Evolutionary conservation across 1,140 invertebrate genomes (phyloP).

Genomic region (Aphelinus certus): DNA sequence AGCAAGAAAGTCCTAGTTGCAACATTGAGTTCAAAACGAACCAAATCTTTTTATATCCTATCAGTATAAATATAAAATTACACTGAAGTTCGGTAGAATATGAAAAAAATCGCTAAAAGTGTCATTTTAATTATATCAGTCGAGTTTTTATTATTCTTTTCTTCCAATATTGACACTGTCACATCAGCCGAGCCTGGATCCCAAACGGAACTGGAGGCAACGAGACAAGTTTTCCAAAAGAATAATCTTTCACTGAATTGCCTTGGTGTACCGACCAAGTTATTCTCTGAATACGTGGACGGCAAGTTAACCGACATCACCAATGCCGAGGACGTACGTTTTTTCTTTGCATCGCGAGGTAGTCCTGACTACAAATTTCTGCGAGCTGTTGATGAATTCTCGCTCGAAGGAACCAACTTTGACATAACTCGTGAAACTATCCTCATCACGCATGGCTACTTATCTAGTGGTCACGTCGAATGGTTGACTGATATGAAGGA

Average conservation of each 20-base stretch:
- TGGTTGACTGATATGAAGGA: conserved; percentile 67
- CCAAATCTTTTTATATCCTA: too few relatives aligned
- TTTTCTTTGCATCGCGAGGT: conserved; percentile 53
- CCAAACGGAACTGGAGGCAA: neutral
- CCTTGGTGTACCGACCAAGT: neutral
- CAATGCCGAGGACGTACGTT: conserved; percentile 51
- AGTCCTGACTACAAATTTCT: conserved; percentile 49
- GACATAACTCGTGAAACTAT: conserved; percentile 62
- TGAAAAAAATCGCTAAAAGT: too few relatives aligned
- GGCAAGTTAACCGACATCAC: conserved; percentile 13
- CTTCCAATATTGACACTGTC: too few relatives aligned
- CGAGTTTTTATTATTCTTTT: too few relatives aligned
- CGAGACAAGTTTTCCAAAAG: neutral
- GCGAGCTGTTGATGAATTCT: conserved; percentile 65
- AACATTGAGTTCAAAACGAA: too few relatives aligned
- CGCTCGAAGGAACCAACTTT: conserved; percentile 69
- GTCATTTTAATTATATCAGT: too few relatives aligned
- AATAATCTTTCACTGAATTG: neutral
- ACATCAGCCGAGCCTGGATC: too few relatives aligned
- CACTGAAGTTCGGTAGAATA: too few relatives aligned
- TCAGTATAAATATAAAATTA: too few relatives aligned
- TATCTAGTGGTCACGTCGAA: conserved; percentile 66
- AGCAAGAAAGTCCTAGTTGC: too few relatives aligned
- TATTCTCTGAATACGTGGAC: neutral
- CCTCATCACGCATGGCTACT: conserved; percentile 69